Percentiles rank a stretch among this genome's conserved stretches.
Evolutionary conservation across 2,113 vertebrate species (phyloP).

Genomic region (Choloepus hoffmanni): DNA sequence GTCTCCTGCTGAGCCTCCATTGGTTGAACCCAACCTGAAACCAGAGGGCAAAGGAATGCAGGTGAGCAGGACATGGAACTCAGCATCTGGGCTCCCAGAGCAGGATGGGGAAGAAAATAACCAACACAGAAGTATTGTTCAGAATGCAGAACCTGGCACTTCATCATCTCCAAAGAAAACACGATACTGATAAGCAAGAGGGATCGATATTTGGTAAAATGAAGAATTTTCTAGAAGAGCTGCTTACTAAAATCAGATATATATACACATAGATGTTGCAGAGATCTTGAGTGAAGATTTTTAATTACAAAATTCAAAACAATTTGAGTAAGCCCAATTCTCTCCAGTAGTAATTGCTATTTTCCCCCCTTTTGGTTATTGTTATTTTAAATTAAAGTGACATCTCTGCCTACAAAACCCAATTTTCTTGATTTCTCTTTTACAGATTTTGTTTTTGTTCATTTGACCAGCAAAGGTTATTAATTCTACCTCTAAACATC

Average conservation of each 20-base stretch:
- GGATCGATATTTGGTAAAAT: not conserved
- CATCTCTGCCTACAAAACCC: not conserved
- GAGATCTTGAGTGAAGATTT: not conserved
- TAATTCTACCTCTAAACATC: not conserved
- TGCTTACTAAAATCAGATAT: not conserved
- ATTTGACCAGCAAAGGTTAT: not conserved
- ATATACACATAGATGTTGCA: not conserved
- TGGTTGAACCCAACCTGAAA: not conserved
- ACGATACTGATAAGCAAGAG: not conserved
- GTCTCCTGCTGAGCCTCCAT: fast-evolving
- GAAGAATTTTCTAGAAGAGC: not conserved
- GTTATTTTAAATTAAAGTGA: not conserved
- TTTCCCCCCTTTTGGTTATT: not conserved
- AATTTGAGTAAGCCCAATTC: not conserved
- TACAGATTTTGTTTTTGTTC: not conserved
- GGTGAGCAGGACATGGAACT: too few species aligned
- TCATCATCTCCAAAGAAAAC: not conserved
- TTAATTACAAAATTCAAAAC: not conserved
- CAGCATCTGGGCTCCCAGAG: not conserved
- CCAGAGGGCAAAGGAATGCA: not conserved
- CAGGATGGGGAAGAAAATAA: not conserved
- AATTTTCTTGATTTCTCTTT: not conserved
- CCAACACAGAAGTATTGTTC: not conserved
- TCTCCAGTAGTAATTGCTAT: not conserved
- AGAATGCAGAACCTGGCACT: not conserved